Conservation (phyloP, 2,888 invertebrate species). For the Drosophila macrothrix region DNA sequence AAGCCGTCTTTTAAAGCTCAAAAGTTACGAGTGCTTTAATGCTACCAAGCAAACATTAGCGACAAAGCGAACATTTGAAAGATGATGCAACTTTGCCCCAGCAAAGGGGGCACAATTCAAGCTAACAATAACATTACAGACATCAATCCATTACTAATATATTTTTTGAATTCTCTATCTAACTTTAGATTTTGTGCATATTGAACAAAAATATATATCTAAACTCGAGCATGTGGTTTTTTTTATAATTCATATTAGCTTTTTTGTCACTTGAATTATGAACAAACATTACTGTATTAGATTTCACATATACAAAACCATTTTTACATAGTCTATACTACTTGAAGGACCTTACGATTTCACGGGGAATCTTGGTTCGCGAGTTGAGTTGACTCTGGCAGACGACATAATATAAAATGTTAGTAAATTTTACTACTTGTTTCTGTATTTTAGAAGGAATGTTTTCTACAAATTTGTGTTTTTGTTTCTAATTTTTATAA, state of each 20-base stretch:
- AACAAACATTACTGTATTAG: not conserved
- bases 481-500: not conserved
- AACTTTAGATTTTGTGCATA: not conserved
- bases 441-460: not conserved
- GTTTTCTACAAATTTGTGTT: not conserved
- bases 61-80: not conserved
- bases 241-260: not conserved
- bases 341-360: not conserved
- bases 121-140: not conserved
- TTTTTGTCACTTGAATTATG: not conserved
- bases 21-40: not conserved
- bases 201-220: not conserved
- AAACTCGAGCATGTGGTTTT: not conserved
- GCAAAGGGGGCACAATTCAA: not conserved
- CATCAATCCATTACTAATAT: not conserved
- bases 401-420: not conserved
- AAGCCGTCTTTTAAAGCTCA: not conserved
- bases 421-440: not conserved
- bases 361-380: not conserved
- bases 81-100: not conserved
- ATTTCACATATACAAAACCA: not conserved
- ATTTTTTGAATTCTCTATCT: not conserved
- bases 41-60: not conserved
- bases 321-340: not conserved
- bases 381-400: not conserved